Evolutionary conservation across 1,140 invertebrate genomes (phyloP).

Genomic region (Anadara kagoshimensis): DNA sequence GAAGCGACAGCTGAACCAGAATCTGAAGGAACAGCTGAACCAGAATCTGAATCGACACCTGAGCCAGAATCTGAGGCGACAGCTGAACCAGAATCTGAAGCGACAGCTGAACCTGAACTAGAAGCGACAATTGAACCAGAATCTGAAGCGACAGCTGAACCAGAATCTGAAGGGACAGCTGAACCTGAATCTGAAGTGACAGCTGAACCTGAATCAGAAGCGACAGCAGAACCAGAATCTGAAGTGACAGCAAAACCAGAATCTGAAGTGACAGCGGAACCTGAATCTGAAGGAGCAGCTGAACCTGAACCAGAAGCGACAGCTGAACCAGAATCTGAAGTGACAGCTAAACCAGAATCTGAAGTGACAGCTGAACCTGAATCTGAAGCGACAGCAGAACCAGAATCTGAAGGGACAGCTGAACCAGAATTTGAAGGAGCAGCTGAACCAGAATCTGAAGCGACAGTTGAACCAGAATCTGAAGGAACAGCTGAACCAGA

Average conservation of each 20-base stretch:
- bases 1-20: too few relatives aligned
- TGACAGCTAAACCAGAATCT: constrained; percentile 25
- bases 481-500: constrained; percentile 16
- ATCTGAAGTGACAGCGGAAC: not conserved
- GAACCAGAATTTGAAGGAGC: constrained; percentile 8
- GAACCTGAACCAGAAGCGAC: constrained; percentile 25
- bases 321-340: constrained; percentile 14
- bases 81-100: constrained; percentile 2
- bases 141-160: not conserved
- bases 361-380: constrained; percentile 36
- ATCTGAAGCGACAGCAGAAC: constrained; percentile 6
- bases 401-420: constrained; percentile 4
- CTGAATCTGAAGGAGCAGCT: constrained; percentile 10
- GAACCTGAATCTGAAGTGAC: constrained; percentile 17
- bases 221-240: constrained; percentile 14
- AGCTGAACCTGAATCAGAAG: constrained; percentile 18
- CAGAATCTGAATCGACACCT: too few relatives aligned
- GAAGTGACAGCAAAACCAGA: constrained; percentile 33
- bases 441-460: constrained; percentile 16
- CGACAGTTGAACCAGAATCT: constrained; percentile 20
- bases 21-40: too few relatives aligned
- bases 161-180: constrained; percentile 4
- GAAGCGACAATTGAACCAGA: constrained; percentile 14
- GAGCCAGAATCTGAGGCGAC: not conserved
- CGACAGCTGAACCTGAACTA: not conserved